phyloP scores from a whole-genome alignment of 2,113 vertebrate species.

The Catharus bicknelli region DNA sequence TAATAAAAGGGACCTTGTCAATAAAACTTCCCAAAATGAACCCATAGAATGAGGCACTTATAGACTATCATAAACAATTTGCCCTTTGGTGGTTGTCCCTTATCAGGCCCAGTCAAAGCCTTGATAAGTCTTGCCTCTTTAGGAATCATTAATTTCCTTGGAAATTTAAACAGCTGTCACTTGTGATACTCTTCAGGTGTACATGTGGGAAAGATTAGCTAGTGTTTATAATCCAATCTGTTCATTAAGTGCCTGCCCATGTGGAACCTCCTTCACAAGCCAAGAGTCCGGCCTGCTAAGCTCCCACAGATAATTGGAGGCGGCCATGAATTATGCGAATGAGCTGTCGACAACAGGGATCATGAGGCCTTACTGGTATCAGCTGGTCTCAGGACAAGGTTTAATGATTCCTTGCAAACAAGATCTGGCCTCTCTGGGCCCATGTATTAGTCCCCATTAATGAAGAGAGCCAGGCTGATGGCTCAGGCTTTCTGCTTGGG shows the following conservation, averaged over 20 bases:
- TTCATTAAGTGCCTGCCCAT: constrained; percentile 78
- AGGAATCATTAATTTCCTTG: constrained; percentile 81
- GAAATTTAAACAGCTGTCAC: constrained; percentile 87
- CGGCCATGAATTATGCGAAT: constrained; percentile 69
- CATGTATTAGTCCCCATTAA: background rate
- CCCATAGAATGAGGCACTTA: constrained; percentile 74
- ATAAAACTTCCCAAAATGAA: constrained; percentile 70
- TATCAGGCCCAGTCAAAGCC: constrained; percentile 76
- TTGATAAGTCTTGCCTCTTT: constrained; percentile 79
- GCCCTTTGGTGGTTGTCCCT: constrained; percentile 66
- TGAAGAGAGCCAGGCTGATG: background rate
- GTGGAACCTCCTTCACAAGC: constrained; percentile 72
- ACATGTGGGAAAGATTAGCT: constrained; percentile 84
- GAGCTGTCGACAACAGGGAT: constrained; percentile 70
- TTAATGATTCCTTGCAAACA: constrained; percentile 70
- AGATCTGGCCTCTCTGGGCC: background rate
- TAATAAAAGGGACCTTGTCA: constrained; percentile 64
- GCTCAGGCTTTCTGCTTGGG: background rate
- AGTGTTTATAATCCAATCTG: constrained; percentile 80
- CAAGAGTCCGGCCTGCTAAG: constrained; percentile 57
- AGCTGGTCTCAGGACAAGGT: constrained; percentile 60
- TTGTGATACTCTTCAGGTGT: constrained; percentile 82
- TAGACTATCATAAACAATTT: constrained; percentile 77
- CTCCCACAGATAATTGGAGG: constrained; percentile 82
- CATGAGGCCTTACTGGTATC: constrained; percentile 77